Conservation (phyloP, 2,113 vertebrate species). For the Pantherophis guttatus region DNA sequence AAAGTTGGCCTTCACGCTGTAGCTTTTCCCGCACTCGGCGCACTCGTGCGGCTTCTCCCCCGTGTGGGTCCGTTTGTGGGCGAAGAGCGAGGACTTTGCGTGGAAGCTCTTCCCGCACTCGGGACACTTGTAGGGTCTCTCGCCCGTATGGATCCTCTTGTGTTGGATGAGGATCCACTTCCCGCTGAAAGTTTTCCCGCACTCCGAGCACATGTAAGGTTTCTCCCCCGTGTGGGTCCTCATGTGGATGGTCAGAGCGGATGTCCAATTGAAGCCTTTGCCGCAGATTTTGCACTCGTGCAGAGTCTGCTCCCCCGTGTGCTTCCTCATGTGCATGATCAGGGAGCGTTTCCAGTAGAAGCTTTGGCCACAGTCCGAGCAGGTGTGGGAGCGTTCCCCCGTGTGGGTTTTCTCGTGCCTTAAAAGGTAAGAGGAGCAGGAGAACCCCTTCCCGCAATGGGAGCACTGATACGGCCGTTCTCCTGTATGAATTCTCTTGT, state of each 20-base stretch:
- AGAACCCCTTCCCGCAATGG: slow-evolving; percentile 61
- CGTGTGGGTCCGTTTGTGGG: slow-evolving; percentile 40
- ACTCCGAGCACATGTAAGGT: slow-evolving; percentile 56
- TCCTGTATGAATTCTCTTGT: slow-evolving; percentile 30
- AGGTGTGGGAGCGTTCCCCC: slow-evolving; percentile 20
- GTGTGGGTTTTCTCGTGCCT: slow-evolving; percentile 33
- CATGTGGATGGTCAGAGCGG: slow-evolving; percentile 62
- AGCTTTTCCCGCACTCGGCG: slow-evolving; percentile 73
- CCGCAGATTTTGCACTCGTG: slow-evolving; percentile 58
- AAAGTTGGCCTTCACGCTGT: slow-evolving; percentile 76
- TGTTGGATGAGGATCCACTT: slow-evolving; percentile 62
- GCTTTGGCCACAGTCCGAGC: slow-evolving; percentile 31
- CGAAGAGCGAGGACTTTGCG: slow-evolving; percentile 31
- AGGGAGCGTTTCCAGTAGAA: slow-evolving; percentile 41
- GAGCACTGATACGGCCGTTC: slow-evolving; percentile 62
- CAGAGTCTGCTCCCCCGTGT: slow-evolving; percentile 51
- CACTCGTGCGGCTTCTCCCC: slow-evolving; percentile 69
- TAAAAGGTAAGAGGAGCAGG: slow-evolving; percentile 48
- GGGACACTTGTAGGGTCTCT: slow-evolving; percentile 59
- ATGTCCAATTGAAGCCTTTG: slow-evolving; percentile 62
- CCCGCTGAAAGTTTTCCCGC: slow-evolving; percentile 31
- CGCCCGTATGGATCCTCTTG: slow-evolving; percentile 62
- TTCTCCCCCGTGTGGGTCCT: slow-evolving; percentile 62
- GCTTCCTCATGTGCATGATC: slow-evolving; percentile 41
- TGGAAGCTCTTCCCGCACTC: slow-evolving; percentile 62